A percentile compares a stretch with the other conserved stretches of the same genome.
These are phyloP conservation scores for Dromiciops gliroides DNA, from an alignment of 2,113 vertebrate genomes.

Conservation along the genomic window DNA sequence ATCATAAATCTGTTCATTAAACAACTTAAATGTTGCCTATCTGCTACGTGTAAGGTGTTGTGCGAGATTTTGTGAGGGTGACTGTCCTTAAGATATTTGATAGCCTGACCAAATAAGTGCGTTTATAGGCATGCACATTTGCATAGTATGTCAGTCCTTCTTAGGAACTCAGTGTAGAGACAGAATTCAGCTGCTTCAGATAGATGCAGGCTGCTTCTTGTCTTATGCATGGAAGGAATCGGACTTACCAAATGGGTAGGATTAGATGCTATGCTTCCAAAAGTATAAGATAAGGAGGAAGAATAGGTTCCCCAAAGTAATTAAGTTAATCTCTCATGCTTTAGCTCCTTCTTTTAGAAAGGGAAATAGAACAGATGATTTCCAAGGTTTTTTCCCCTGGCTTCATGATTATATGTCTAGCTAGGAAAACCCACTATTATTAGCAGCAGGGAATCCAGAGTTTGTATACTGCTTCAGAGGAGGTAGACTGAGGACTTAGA, in stretches of 20 bases:
- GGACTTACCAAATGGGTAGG: not conserved
- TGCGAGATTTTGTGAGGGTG: not conserved
- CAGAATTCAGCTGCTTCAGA: not conserved
- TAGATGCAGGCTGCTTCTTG: not conserved
- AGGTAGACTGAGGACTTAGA: not conserved
- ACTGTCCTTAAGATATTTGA: not conserved
- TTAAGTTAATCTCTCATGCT: not conserved
- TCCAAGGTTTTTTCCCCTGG: not conserved
- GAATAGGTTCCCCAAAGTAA: not conserved
- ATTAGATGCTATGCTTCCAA: not conserved
- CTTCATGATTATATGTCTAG: conserved; percentile 23
- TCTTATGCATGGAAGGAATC: not conserved
- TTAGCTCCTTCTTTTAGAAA: not conserved
- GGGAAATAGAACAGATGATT: not conserved
- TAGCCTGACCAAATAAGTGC: not conserved
- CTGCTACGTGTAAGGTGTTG: not conserved
- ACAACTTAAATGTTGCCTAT: not conserved
- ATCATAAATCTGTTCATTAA: not conserved
- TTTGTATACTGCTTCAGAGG: not conserved
- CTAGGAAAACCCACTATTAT: not conserved
- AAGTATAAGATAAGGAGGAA: not conserved
- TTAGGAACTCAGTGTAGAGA: not conserved
- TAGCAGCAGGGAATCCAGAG: not conserved
- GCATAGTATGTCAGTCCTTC: not conserved
- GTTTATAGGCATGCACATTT: not conserved